A percentile compares a stretch with the other conserved stretches of the same genome.
phyloP scores from a whole-genome alignment of 2,113 vertebrate genomes.

The Cryptoleucopteryx plumbea region DNA sequence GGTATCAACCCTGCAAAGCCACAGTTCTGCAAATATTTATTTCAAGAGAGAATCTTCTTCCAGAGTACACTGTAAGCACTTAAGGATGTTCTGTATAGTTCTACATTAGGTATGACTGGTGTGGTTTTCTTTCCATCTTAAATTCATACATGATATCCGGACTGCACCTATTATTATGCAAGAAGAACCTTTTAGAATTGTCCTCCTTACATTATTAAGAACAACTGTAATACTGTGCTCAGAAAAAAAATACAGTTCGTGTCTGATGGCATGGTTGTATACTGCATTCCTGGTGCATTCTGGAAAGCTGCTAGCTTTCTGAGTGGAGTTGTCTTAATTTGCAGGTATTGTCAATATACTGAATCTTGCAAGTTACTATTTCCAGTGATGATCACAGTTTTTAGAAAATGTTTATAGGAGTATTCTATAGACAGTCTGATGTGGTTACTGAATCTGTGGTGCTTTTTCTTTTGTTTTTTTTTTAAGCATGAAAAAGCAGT shows the following conservation, averaged over 20 bases:
- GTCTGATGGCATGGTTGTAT: not conserved
- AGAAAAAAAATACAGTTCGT: not conserved
- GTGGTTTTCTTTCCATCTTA: not conserved
- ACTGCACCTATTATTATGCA: not conserved
- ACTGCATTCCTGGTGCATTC: not conserved
- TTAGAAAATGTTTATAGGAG: not conserved
- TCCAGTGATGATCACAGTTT: not conserved
- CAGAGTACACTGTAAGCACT: not conserved
- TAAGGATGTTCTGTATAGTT: not conserved
- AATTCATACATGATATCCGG: not conserved
- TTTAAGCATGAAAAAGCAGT: not conserved
- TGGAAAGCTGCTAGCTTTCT: not conserved
- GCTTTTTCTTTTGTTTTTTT: not conserved
- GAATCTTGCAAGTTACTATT: not conserved
- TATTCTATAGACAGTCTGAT: not conserved
- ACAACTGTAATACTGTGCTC: not conserved
- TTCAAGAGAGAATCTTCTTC: not conserved
- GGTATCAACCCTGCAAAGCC: not conserved
- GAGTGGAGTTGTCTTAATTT: not conserved
- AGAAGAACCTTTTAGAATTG: not conserved
- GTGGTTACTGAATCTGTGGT: not conserved
- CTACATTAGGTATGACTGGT: not conserved
- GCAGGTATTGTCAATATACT: not conserved
- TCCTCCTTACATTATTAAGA: not conserved
- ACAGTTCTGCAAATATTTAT: not conserved